Base-by-base conservation (phyloP, 2,113 vertebrate genomes). In the Climacteris rufus region DNA sequence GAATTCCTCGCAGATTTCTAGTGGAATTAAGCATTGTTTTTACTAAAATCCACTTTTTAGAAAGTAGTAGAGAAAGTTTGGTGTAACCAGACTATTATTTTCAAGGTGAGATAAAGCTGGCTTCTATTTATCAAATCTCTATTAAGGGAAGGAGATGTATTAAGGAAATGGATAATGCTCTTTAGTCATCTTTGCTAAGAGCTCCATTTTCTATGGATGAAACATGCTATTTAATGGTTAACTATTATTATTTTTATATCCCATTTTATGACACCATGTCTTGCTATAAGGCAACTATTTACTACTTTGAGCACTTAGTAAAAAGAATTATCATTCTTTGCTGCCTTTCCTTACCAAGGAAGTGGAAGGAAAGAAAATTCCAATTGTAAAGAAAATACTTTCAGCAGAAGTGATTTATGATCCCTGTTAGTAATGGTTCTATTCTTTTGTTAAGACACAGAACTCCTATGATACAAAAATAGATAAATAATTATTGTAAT, bases 201-300 rank as follows among this genome's bases (percentile, higher is more conserved):
- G 63, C 45, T 88, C 57, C 54, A 80, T 93, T 93, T 96, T 95
- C 82, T 74, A 33, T 64, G 79, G 75, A 93, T 53, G 54, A 65
- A 92, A 86, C 35, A 25, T 57, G n/a, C 69, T 91, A 68, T 75
- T 89, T 78, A 96, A 94, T 92, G 79, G 92, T 76, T 75, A 94
- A 78, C 65, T 96, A 91, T 68, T 81, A 92, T 80, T 94, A 82
- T 91, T 93, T 90, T 93, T 87, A 84, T 78, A 68, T 72, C 83
- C 85, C 82, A 57, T 40, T 91, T 94, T 93, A 95, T 90, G 83
- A 83, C 64, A 86, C 52, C 13, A n/a, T 25, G 23, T 87, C 87
- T 84, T 79, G 45, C 81, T 93, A 87, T 89, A 94, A 95, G 74
- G 63, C 78, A 93, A 71, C 64, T 83, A 83, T 90, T 91, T 92